These are phyloP conservation scores for Andrena chrysosceles DNA, from an alignment of 2,888 invertebrate genomes.

Conservation along the genomic window DNA sequence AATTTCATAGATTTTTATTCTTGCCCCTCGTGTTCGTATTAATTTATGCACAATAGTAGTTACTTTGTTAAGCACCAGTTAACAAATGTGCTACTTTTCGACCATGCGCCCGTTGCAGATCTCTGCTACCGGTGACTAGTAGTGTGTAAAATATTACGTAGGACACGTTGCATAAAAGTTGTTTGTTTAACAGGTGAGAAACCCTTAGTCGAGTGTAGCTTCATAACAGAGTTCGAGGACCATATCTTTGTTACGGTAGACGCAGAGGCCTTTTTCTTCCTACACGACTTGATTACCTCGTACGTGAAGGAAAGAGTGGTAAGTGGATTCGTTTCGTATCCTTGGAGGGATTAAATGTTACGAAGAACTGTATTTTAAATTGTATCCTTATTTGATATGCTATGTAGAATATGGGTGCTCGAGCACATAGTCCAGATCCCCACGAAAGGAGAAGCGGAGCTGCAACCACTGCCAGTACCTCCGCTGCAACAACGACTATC, in stretches of 20 bases:
- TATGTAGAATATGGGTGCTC: slow-evolving; percentile 76
- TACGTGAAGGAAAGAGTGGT: slow-evolving; percentile 97
- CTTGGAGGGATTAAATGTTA: background rate
- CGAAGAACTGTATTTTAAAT: background rate
- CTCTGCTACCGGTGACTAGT: slow-evolving; percentile 1
- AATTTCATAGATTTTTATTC: too few species aligned
- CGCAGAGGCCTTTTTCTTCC: slow-evolving; percentile 98
- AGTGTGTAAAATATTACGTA: background rate
- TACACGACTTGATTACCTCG: slow-evolving; percentile 98
- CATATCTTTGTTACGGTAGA: slow-evolving; percentile 99
- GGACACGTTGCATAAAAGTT: background rate
- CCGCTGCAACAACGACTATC: slow-evolving; percentile 64
- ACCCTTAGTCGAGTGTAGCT: slow-evolving; percentile 97
- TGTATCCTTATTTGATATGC: slow-evolving; percentile 66
- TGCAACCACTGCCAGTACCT: slow-evolving; percentile 70
- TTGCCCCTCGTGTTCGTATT: too few species aligned
- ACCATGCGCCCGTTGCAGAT: too few species aligned
- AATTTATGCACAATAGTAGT: too few species aligned
- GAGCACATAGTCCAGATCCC: slow-evolving; percentile 85
- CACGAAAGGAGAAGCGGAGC: slow-evolving; percentile 76
- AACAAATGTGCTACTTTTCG: too few species aligned
- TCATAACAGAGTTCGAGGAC: slow-evolving; percentile 99
- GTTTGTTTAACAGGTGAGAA: slow-evolving; percentile 87
- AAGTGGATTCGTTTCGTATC: slow-evolving; percentile 72
- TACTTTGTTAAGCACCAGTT: too few species aligned